These are phyloP conservation scores for Dromaius novaehollandiae DNA, from an alignment of 2,113 vertebrate species.

Conservation along the genomic window DNA sequence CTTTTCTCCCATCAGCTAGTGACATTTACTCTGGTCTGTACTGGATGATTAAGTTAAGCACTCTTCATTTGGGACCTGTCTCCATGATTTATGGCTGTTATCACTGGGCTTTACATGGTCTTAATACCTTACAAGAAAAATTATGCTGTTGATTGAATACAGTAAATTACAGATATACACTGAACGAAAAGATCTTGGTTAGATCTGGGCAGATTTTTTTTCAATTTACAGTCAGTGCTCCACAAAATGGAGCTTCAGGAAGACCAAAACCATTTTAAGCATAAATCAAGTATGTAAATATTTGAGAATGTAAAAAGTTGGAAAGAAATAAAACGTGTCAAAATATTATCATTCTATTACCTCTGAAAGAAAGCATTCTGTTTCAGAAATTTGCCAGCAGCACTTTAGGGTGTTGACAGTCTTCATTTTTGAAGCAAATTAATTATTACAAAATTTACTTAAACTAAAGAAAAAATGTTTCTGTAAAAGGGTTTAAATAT, in stretches of 20 bases:
- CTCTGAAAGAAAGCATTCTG: neutral
- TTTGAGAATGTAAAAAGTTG: neutral
- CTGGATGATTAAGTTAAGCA: neutral
- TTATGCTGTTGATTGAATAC: neutral
- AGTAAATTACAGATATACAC: neutral
- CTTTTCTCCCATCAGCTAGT: neutral
- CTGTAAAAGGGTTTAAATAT: neutral
- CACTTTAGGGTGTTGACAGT: neutral
- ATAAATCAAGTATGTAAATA: neutral
- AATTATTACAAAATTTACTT: neutral
- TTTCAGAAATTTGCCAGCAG: neutral
- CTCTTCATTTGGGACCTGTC: neutral
- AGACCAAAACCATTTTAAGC: neutral
- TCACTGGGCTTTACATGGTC: neutral
- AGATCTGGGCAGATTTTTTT: neutral
- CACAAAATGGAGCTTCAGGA: neutral
- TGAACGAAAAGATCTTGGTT: neutral
- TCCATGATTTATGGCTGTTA: constrained; percentile 15
- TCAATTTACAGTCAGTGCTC: neutral
- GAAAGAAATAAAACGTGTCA: neutral
- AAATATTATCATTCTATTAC: neutral
- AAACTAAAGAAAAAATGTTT: neutral
- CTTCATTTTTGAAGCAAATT: neutral
- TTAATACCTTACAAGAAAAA: neutral
- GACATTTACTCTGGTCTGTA: neutral